Base-by-base conservation (phyloP, 2,888 invertebrate species). In the Diarsia brunnea region DNA sequence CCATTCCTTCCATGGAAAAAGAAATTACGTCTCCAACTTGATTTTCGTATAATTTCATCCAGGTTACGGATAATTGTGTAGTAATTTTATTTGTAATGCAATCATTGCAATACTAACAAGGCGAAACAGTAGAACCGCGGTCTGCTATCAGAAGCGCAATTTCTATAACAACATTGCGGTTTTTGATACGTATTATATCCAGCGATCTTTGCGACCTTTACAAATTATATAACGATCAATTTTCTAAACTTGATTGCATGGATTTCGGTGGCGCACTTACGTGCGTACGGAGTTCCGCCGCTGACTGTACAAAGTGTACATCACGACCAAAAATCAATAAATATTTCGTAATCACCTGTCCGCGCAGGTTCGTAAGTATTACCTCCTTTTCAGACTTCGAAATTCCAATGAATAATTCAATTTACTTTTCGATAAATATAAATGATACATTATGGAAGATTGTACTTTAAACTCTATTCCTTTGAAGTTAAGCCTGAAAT, bases 401-500 rank as follows among this genome's bases (percentile, higher is more conserved):
- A 71, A 76, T 73, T 81, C 47, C 72, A 68, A 85, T 87, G 86
- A 87, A 88, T 88, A 84, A 85, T 88, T 85, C 70, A 88, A 86
- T 85, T 82, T 79, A 72, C 16, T 84, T 79, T 76, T 80, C 74
- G 81, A 78, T 79, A 79, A 84, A 85, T 74, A 73, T 69, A 49
- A 65, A 74, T 71, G 12, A 69, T 55, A 24, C 38, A 49, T 38
- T 75, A n/a, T 47, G 16, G 12, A 16, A 43, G 16, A 10, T 1
- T 1, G 31, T 14, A 79, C 65, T 86, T 74, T 81, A 31, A 72
- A 67, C 80, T 73, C 43, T 82, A 72, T 78, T 24, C 4, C 47
- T 1, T 61, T 60, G 24, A 11, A 1, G 2, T 72, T 38, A 47
- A 69, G 72, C 7, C 27, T 69, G 43, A 45, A 51, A n/a, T 65